A percentile compares a stretch with the other conserved stretches of the same genome.
Conservation (phyloP, 1,140 invertebrate species). For the Aphis gossypii region DNA sequence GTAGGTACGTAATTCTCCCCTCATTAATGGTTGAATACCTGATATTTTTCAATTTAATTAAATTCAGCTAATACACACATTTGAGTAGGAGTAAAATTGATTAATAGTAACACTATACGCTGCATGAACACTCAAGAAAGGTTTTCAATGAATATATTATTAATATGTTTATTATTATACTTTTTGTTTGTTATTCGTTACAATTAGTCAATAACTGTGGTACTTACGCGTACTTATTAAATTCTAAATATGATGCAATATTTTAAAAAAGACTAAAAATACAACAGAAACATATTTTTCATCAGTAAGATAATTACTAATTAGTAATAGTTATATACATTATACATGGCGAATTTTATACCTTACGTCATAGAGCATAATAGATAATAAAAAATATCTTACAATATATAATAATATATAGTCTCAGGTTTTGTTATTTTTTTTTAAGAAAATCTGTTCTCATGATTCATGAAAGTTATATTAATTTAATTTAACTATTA, state of each 20-base stretch:
- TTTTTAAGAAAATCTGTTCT: too few relatives aligned
- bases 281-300: neutral
- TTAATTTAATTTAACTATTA: too few relatives aligned
- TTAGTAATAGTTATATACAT: too few relatives aligned
- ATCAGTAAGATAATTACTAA: too few relatives aligned
- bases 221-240: neutral
- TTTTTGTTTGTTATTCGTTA: neutral
- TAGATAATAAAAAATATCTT: neutral
- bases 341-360: neutral
- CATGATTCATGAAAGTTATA: too few relatives aligned
- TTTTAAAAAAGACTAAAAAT: neutral
- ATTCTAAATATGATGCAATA: neutral
- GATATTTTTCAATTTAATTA: neutral
- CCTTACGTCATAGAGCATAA: neutral
- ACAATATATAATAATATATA: too few relatives aligned
- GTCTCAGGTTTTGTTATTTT: too few relatives aligned
- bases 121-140: neutral
- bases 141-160: neutral
- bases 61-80: neutral
- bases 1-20: neutral
- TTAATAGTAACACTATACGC: neutral
- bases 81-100: neutral
- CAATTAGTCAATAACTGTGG: neutral
- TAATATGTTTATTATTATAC: neutral
- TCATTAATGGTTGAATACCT: neutral